Evolutionary conservation across 2,888 invertebrate genomes (phyloP), one percentile per base, ranked within the genome.

Genomic region (Minunthozetes semirufus): DNA sequence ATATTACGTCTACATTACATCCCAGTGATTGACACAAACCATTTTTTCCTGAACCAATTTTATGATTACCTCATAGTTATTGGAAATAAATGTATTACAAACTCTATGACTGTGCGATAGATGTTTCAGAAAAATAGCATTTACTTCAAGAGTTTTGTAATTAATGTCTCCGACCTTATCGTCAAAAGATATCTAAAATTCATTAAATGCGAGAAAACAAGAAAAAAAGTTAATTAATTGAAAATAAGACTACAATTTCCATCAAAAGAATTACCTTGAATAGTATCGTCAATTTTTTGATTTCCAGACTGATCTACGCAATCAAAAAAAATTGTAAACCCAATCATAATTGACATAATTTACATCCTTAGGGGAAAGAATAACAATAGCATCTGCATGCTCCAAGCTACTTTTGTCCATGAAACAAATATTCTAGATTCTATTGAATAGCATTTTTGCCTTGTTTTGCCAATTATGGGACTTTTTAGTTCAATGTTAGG

Each of bases 1-100:
- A 11, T 22, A 56, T 56, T 19, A 56, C 56, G 56, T 56, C 56
- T 56, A 56, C 56, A 56, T 56, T 56, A 56, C 56, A 19, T 22
- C 25, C 22, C 3, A 42, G 11, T 42, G 42, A 42, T 42, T 42
- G 42, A 42, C 42, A 42, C 42, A 42, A 42, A 33, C 33, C 33
- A 8, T 33, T 33, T 13, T 42, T 33, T 9, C 9, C 33, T 33
- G 11, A 42, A 42, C 42, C 42, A 42, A 42, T 42, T 42, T 42
- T 42, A 42, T 42, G 42, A 42, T 42, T 9, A 42, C 42, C 42
- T 42, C 42, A 42, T 42, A 42, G 42, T 42, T 13, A 42, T 50
- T 50, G 50, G 19, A n/a, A 19, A 22, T 22, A 56, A 56, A 56
- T 13, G n/a, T 25, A 56, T 56, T 25, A 56, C n/a, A 50, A 50